Base-by-base conservation (phyloP, 2,797 vertebrate genomes). In the Gambusia yucatana region DNA sequence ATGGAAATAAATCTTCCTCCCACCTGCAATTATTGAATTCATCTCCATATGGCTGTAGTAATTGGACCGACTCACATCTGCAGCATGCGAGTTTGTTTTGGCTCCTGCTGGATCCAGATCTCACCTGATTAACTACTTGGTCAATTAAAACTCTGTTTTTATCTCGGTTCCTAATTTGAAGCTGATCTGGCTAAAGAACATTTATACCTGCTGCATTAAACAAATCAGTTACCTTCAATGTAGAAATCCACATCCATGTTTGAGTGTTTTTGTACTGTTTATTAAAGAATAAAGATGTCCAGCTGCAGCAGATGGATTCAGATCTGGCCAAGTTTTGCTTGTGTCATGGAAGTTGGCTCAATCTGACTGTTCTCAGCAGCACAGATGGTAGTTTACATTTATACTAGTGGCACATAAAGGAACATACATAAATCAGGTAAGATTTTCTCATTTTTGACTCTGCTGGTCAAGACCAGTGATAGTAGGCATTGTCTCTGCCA, bases 301-400 rank as follows among this genome's bases (percentile, higher is more conserved):
- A 69, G 36, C 36, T 41, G 33, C 52, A 63, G 44, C 28, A 48
- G 44, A 14, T 36, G 57, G 44, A 50, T 46, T 65, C 20, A 76
- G 74, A 6, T 22, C 22, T 14, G 57, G 57, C 65, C 28, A 28
- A 20, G 30, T 73, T 36, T 73, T 20, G 9, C 28, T 61, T 1
- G 0, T 22, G 55, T 39, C 75, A 55, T 48, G n/a, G 33, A 41
- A 48, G 33, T 22, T 28, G 20, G 36, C 36, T 25, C 8, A 4
- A 10, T 77, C 63, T 30, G 47, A 50, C 33, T 39, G 41, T 47
- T 43, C 39, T 67, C 6, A 48, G 10, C 44, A 76, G 47, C 47
- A 76, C 57, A 76, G 75, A 75, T 6, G 22, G 20, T n/a, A 33
- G 44, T n/a, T 33, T 39, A 67, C 63, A 69, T 69, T 69, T 41